Base-by-base conservation (phyloP, 2,888 invertebrate genomes). In the Lithophane leautieri region DNA sequence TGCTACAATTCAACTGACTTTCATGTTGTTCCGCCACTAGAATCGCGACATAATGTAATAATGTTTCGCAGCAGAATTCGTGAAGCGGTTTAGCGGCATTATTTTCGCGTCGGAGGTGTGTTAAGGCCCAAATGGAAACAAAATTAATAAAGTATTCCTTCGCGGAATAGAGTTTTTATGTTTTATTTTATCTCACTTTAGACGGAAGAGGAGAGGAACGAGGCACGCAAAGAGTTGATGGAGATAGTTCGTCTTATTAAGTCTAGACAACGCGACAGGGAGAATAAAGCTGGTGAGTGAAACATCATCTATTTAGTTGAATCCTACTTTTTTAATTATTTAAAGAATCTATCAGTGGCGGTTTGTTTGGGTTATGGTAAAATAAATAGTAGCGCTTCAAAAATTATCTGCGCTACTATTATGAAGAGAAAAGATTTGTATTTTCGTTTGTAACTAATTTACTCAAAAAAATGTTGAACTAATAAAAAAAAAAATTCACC, bases 171-270 rank as follows among this genome's bases (percentile, higher is more conserved):
- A 52, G 52, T 11, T 54, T n/a, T n/a, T 12, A 12, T 42, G n/a
- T 52, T 52, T 56, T 56, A 56, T 25, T 25, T 56, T 16, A 58
- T 58, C 0, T 12, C 2, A 14, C 19, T 66, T 28, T 58, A 70
- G 62, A 79, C 95, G 93, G 95, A 94, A 81, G 94, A 93, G 22
- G 94, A 95, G 62, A 89, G 93, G 22, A 90, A 94, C 81, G 95
- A 96, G 25, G 95, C 96, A 0, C 94, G 96, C 66, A 96, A 95
- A 71, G 96, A 96, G 86, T 75, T 96, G 88, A 94, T 96, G 96
- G 96, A 96, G 82, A 96, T 96, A 11, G 96, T 96, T 0, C 94
- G 96, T 0, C 93, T 96, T 58, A 96, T 96, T 90, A 96, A 96
- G 89, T 94, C 95, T 0, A 87, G 96, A 4, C 96, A 96, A 83